Percentiles rank a stretch among this genome's conserved stretches.
Conservation (phyloP, 2,113 vertebrate species). For the Hiodon alosoides region DNA sequence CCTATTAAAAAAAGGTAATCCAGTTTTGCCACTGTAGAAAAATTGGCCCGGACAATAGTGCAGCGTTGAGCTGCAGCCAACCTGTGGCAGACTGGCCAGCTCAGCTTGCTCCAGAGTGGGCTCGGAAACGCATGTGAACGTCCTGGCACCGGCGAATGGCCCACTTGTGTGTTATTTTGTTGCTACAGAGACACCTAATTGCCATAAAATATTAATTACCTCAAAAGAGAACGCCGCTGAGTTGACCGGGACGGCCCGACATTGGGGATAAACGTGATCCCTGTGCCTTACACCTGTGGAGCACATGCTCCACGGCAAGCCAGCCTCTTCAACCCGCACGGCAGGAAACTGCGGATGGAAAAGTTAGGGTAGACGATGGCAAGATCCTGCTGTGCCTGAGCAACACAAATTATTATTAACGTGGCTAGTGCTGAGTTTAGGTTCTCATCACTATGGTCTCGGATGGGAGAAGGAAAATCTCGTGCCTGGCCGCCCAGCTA, state of each 20-base stretch:
- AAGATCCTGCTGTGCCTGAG: too few species aligned
- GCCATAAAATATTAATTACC: slow-evolving; percentile 45
- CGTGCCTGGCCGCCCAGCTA: too few species aligned
- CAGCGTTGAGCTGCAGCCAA: background rate
- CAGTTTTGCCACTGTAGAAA: background rate
- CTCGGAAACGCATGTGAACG: background rate
- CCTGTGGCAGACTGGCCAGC: slow-evolving; percentile 22
- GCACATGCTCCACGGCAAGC: background rate
- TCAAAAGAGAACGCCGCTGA: slow-evolving; percentile 14
- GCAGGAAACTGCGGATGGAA: too few species aligned
- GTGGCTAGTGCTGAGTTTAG: too few species aligned
- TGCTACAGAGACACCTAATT: slow-evolving; percentile 47
- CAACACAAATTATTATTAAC: too few species aligned
- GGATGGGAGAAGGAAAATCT: too few species aligned
- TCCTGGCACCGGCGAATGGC: background rate
- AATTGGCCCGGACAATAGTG: background rate
- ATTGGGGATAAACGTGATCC: background rate
- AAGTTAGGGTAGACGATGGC: too few species aligned
- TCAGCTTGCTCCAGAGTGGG: slow-evolving; percentile 18
- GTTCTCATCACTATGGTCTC: too few species aligned
- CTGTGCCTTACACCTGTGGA: background rate
- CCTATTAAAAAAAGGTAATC: background rate
- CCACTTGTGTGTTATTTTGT: slow-evolving; percentile 24
- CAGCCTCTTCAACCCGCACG: too few species aligned
- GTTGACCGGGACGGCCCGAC: background rate